Conservation (phyloP, 2,888 invertebrate species). For the Sphaerolaimus hirsutus region DNA sequence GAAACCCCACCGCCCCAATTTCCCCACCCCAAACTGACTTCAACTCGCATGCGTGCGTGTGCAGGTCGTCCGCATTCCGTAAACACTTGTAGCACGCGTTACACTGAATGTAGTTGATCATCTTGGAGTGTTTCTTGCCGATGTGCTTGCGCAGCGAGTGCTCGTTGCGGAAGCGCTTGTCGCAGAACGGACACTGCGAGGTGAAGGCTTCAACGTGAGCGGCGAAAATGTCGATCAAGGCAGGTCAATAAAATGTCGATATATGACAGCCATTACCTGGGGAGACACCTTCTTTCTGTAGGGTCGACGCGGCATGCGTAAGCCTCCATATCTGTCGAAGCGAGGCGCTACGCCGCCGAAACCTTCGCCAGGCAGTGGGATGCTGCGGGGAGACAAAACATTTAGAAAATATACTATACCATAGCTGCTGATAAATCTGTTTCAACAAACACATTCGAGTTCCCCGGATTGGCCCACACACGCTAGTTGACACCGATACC, state of each 20-base stretch:
- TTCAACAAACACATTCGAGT: too few species aligned
- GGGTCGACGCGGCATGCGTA: constrained; percentile 14
- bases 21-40: constrained; percentile 17
- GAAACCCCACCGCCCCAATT: constrained; percentile 15
- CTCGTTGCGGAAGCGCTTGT: constrained; percentile 24
- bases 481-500: too few species aligned
- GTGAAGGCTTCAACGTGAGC: too few species aligned
- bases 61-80: not conserved
- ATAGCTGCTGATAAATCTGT: too few species aligned
- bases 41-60: constrained; percentile 12
- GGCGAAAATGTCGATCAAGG: too few species aligned
- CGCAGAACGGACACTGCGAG: constrained; percentile 25
- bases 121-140: constrained; percentile 20
- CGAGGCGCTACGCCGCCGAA: constrained; percentile 15
- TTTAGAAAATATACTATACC: too few species aligned
- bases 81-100: constrained; percentile 19
- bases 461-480: too few species aligned
- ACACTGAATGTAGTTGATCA: constrained; percentile 20
- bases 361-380: constrained; percentile 20
- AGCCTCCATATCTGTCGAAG: constrained; percentile 15
- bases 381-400: constrained; percentile 8
- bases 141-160: constrained; percentile 21
- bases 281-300: constrained; percentile 17
- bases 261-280: too few species aligned
- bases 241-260: too few species aligned